Percentiles rank a stretch among this genome's conserved stretches.
Evolutionary conservation across 2,113 vertebrate genomes (phyloP).

Genomic region (Ondatra zibethicus): DNA sequence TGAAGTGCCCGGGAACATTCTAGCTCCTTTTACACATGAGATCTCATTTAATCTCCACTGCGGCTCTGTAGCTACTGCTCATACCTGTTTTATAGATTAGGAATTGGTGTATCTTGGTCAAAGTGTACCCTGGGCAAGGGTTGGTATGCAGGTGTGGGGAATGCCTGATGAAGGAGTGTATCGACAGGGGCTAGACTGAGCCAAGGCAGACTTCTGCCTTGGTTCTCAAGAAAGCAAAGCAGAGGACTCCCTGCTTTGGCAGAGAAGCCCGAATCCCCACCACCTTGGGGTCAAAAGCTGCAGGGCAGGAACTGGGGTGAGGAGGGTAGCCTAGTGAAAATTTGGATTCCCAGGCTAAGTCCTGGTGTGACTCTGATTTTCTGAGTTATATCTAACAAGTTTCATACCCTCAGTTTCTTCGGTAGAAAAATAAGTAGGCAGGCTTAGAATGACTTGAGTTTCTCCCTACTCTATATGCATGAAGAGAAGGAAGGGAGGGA

Average conservation of each 20-base stretch:
- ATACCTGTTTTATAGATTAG: not conserved
- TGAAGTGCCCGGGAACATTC: not conserved
- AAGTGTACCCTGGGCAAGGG: not conserved
- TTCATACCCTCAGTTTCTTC: not conserved
- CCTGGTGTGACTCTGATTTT: not conserved
- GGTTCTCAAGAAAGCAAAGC: not conserved
- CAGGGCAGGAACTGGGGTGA: not conserved
- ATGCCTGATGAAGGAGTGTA: too few relatives aligned
- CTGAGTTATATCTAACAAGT: not conserved
- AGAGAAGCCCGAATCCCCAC: not conserved
- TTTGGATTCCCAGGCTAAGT: not conserved
- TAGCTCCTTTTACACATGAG: not conserved
- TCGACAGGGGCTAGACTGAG: not conserved
- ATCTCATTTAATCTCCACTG: not conserved
- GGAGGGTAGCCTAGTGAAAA: not conserved
- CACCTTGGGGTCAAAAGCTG: not conserved
- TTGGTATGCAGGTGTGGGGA: not conserved
- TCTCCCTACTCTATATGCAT: not conserved
- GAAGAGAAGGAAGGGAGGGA: not conserved
- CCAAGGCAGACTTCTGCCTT: not conserved
- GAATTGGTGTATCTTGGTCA: not conserved
- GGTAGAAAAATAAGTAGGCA: not conserved
- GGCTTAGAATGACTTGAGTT: not conserved
- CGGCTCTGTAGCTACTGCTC: not conserved
- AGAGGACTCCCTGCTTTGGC: not conserved